These are phyloP conservation scores for Lophochroa leadbeateri DNA, from an alignment of 2,113 vertebrate species.

Conservation along the genomic window DNA sequence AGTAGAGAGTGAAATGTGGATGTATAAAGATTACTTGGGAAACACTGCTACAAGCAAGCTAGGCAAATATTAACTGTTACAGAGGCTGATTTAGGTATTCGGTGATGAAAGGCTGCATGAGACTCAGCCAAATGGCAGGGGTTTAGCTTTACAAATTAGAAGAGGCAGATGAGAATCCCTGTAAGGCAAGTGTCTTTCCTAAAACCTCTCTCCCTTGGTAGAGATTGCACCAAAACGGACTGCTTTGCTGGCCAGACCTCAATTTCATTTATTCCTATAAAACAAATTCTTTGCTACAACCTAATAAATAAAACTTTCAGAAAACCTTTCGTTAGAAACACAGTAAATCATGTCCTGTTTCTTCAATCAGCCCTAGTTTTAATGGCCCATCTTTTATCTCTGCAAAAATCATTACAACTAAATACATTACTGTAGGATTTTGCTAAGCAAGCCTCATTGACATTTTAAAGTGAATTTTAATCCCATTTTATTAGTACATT, in stretches of 20 bases:
- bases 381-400: neutral
- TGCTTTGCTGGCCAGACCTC: neutral
- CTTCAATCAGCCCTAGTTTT: neutral
- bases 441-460: neutral
- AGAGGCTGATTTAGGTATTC: neutral
- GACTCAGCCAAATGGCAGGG: neutral
- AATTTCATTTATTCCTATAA: neutral
- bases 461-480: constrained; percentile 18
- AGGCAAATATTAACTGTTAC: constrained; percentile 4
- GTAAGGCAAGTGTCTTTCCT: neutral
- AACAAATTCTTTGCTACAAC: neutral
- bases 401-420: constrained; percentile 15
- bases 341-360: constrained; percentile 1
- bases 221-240: neutral
- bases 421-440: neutral
- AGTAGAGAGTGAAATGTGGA: neutral
- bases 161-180: constrained; percentile 20
- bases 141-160: constrained; percentile 22
- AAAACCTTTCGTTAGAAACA: constrained; percentile 1
- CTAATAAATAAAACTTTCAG: constrained; percentile 26
- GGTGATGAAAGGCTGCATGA: neutral
- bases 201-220: neutral
- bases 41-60: neutral
- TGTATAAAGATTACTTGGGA: neutral
- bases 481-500: neutral